Evolutionary conservation across 2,797 vertebrate genomes (phyloP), one percentile per base, ranked within the genome.

Genomic region (Micropoecilia bifurca): DNA sequence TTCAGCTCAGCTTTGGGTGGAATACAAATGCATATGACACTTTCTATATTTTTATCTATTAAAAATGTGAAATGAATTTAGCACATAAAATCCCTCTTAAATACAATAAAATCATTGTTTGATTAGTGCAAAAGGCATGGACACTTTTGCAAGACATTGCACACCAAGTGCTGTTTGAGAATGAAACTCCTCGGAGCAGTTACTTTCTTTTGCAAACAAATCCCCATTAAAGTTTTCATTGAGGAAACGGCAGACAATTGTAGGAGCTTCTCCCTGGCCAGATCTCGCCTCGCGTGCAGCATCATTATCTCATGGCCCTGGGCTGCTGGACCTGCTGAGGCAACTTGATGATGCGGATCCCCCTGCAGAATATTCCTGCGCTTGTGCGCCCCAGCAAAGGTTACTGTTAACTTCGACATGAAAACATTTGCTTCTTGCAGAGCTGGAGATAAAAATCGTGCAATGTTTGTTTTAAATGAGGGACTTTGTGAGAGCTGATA

Each of bases 251-350:
- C 45, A 28, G 36, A 83, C 45, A 73, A 79, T 61, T 73, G 30
- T 39, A n/a, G 2, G 8, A 43, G 71, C 0, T 76, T 76, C 25
- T 71, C 43, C 82, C 59, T 57, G 72, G 61, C 43, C 39, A 76
- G 25, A 82, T 73, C 43, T 84, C 14, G 1, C 66, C 79, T 75
- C 83, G 80, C n/a, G 30, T 78, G 73, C 68, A 73, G 80, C 88
- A 91, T 95, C 94, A 91, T 95, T 95, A 95, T 91, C 92, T 89
- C 83, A 88, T 93, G 79, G 88, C 94, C 90, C 87, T 88, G 84
- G 90, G 94, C 93, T 83, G 79, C 77, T 82, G 46, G 57, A 77
- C 47, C 83, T 59, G 77, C 83, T 79, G 63, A 79, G 80, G 81
- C 80, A 89, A 81, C 75, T 76, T 77, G 80, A 81, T 83, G 82